These are phyloP conservation scores for Agrochola macilenta DNA, from an alignment of 2,888 invertebrate genomes.

Conservation along the genomic window DNA sequence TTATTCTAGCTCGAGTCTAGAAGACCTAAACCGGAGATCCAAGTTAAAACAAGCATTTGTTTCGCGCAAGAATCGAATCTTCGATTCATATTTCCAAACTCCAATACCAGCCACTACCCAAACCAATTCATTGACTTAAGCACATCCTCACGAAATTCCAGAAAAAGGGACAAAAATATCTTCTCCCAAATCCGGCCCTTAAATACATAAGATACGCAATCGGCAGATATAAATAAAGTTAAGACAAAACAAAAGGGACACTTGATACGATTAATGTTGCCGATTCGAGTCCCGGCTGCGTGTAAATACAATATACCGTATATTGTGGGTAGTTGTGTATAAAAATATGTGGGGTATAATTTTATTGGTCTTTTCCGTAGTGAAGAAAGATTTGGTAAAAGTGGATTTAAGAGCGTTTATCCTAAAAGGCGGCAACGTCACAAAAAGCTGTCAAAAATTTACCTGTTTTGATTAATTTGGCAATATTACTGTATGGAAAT, in stretches of 20 bases:
- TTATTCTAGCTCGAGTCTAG: too few relatives aligned
- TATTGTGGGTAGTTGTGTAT: constrained; percentile 58
- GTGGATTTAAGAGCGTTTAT: too few relatives aligned
- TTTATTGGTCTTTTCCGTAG: constrained; percentile 34
- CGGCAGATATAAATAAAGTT: constrained; percentile 80
- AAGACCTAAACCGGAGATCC: neutral
- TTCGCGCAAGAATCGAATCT: neutral
- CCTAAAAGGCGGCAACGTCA: too few relatives aligned
- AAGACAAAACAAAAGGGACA: constrained; percentile 82
- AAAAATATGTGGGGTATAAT: constrained; percentile 53
- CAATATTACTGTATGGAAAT: too few relatives aligned
- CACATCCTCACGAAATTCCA: constrained; percentile 8
- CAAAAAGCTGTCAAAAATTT: too few relatives aligned
- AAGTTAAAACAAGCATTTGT: neutral
- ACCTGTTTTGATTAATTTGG: too few relatives aligned
- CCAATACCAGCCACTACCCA: neutral
- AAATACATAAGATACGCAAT: constrained; percentile 69
- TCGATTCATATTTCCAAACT: too few relatives aligned
- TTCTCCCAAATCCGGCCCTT: constrained; percentile 69
- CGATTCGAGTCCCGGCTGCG: constrained; percentile 63
- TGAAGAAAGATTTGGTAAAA: neutral
- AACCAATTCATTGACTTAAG: constrained; percentile 23
- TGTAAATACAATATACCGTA: constrained; percentile 71
- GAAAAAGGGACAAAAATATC: constrained; percentile 41
- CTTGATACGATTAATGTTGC: constrained; percentile 79